Evolutionary conservation across 2,113 vertebrate genomes (phyloP), one percentile per base, ranked within the genome.

Genomic region (Amia ocellicauda): DNA sequence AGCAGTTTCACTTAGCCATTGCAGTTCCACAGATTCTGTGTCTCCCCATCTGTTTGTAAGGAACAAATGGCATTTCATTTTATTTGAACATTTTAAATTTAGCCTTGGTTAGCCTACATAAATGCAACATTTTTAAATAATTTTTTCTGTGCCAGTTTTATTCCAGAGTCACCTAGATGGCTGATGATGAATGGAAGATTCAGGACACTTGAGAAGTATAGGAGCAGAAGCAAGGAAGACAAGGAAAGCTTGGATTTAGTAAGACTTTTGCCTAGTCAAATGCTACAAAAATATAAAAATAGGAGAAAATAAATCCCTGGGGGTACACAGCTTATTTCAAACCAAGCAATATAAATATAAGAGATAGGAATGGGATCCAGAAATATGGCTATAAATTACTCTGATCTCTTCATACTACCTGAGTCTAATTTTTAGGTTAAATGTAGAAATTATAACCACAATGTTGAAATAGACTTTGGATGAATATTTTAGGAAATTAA

Each of bases 111-210:
- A 20, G 1, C 11, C 20, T 55, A 9, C 26, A 31, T 45, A 16
- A 17, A 17, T 7, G 5, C 14, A 47, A 47, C 45, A n/a, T 3
- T 3, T 3, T n/a, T n/a, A n/a, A n/a, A n/a, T n/a, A n/a, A n/a
- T n/a, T n/a, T 3, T 47, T 47, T 20, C 16, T 50, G n/a, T 50
- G 28, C 3, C 43, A 85, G 84, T 0, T 78, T 69, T 0, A 78
- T 87, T 47, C 84, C 87, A 22, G 84, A 88, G 70, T 89, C 85
- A 41, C 86, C 85, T 1, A 58, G 72, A 45, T 89, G 85, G 85
- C 17, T 89, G 64, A 2, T 78, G 43, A 24, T 86, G 2, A 85
- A 62, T 42, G 71, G 51, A 59, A 82, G 41, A 55, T 64, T 4
- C 7, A 64, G 77, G 1, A 64, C 72, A 7, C 36, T 88, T 55